Conservation (phyloP, 2,888 invertebrate genomes). For the Machimus atricapillus region DNA sequence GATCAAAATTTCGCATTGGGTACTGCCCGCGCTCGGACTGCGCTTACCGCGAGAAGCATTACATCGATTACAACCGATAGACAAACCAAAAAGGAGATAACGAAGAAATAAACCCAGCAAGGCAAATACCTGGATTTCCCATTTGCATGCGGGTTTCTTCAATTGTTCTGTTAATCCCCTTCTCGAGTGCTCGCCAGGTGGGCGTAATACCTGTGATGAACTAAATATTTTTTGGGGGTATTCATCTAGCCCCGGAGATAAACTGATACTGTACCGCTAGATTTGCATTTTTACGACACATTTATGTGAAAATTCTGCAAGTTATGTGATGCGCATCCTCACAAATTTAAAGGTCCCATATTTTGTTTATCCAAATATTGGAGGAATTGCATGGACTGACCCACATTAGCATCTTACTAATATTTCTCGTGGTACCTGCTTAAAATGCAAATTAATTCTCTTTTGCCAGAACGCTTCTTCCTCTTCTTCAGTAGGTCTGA, state of each 20-base stretch:
- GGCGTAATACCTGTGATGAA: conserved; percentile 3
- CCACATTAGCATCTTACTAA: background rate
- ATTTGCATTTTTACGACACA: conserved; percentile 34
- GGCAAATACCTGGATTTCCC: background rate
- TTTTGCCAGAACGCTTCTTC: background rate
- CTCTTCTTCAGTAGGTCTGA: background rate
- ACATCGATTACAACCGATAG: conserved; percentile 7
- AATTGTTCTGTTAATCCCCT: conserved; percentile 13
- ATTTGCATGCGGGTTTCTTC: conserved; percentile 2
- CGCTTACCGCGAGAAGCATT: background rate
- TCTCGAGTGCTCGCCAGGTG: background rate
- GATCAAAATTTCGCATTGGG: background rate
- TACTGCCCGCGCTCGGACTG: background rate
- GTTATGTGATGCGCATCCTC: conserved; percentile 12
- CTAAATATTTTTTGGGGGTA: conserved; percentile 7
- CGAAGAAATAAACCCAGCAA: background rate
- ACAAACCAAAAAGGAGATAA: background rate
- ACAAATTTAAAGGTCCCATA: background rate
- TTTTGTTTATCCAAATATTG: background rate
- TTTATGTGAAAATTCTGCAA: conserved; percentile 15
- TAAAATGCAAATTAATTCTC: conserved; percentile 20
- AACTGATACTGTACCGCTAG: background rate
- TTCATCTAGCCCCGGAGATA: background rate
- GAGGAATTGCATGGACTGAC: conserved; percentile 9
- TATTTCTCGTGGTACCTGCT: background rate